phyloP scores from a whole-genome alignment of 1,140 invertebrate species.

The Scaptomyza hsui region DNA sequence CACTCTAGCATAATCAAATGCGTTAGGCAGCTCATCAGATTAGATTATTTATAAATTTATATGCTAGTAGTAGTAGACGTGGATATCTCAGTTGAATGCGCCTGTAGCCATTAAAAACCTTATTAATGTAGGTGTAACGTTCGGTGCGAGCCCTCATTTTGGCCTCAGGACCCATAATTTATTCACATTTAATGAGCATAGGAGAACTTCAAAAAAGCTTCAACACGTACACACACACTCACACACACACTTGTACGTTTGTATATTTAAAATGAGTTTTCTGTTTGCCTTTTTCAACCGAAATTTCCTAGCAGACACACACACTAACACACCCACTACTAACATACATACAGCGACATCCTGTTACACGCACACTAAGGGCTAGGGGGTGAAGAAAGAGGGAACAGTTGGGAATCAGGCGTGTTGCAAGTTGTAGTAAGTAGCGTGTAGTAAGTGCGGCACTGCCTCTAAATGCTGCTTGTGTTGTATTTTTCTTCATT shows the following conservation, averaged over 20 bases:
- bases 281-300: slow-evolving; percentile 58
- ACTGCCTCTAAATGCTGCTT: slow-evolving; percentile 52
- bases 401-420: slow-evolving; percentile 72
- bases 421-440: slow-evolving; percentile 52
- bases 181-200: slow-evolving; percentile 71
- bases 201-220: slow-evolving; percentile 52
- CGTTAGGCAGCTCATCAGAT: slow-evolving; percentile 13
- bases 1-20: slow-evolving; percentile 19
- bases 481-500: slow-evolving; percentile 36
- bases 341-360: slow-evolving; percentile 32
- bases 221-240: slow-evolving; percentile 19
- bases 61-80: too few relatives aligned
- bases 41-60: slow-evolving; percentile 26
- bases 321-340: slow-evolving; percentile 29
- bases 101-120: slow-evolving; percentile 16
- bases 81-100: neutral
- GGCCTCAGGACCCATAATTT: slow-evolving; percentile 42
- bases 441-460: slow-evolving; percentile 67
- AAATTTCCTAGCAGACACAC: slow-evolving; percentile 54
- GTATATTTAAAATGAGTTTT: slow-evolving; percentile 77
- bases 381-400: slow-evolving; percentile 1
- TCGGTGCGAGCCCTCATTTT: slow-evolving; percentile 10
- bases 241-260: slow-evolving; percentile 8
- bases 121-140: slow-evolving; percentile 10
- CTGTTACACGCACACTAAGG: slow-evolving; percentile 19